Evolutionary conservation across 2,113 vertebrate genomes (phyloP), one percentile per base, ranked within the genome.

Genomic region (Mesoclemmys tuberculata): DNA sequence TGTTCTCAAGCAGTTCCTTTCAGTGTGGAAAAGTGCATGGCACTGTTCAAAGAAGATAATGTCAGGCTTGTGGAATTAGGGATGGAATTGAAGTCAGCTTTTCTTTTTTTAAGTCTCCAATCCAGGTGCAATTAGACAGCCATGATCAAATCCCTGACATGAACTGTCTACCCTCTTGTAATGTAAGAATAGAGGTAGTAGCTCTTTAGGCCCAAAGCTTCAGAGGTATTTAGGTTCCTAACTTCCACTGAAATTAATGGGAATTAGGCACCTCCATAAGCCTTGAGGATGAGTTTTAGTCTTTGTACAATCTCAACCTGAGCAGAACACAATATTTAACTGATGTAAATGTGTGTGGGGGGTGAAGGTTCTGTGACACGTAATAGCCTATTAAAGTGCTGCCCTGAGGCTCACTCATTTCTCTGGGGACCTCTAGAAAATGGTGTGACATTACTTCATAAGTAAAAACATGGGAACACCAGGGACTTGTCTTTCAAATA

Each of bases 381-480:
- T 0, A 0, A 88, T 29, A 96, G 78, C 92, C 79, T 96, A 97
- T 96, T 97, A 95, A 93, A 97, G 90, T 94, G 87, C 56, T 97
- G 95, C 96, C 97, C 93, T 85, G 79, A 95, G 96, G 95, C 94
- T 77, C 74, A 44, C 44, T 92, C 89, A 24, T 96, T 92, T 94
- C 78, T 84, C 93, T 79, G 48, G 92, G 94, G 95, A n/a, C 90
- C 75, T 96, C 87, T 88, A 83, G 92, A 91, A 95, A 95, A 94
- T 82, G 81, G 87, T 93, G 75, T 91, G 83, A 94, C 91, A 85
- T 14, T 77, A 77, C 13, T 95, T 96, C 56, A 88, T 74, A 82
- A 94, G 87, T 95, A 96, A 87, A 94, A 93, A 93, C 96, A 95
- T 95, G 75, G 94, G 94, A 93, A 97, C 94, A 97, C 96, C 90